Evolutionary conservation across 2,113 vertebrate species (phyloP).

Genomic region (Acanthisitta chloris): DNA sequence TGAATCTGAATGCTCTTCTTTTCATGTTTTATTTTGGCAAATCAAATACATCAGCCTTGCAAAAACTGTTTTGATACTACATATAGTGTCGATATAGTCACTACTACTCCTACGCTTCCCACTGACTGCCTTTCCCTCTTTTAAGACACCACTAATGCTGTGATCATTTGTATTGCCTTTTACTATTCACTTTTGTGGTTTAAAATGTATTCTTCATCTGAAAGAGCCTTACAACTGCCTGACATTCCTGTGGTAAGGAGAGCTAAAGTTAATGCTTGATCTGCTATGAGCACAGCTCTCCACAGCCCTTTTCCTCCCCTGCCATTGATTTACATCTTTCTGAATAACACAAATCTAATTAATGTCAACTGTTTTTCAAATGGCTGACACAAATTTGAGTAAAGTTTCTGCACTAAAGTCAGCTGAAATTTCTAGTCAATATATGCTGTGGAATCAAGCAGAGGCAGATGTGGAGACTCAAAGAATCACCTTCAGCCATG

Average conservation of each 20-base stretch:
- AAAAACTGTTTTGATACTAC: background rate
- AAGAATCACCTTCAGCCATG: background rate
- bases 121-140: background rate
- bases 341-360: background rate
- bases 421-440: background rate
- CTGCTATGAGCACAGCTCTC: background rate
- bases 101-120: background rate
- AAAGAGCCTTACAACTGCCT: background rate
- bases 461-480: background rate
- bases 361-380: background rate
- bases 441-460: background rate
- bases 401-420: background rate
- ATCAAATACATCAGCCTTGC: background rate
- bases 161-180: background rate
- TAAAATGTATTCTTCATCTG: background rate
- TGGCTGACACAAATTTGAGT: background rate
- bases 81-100: background rate
- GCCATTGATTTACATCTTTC: background rate
- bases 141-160: background rate
- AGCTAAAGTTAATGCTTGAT: background rate
- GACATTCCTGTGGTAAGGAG: background rate
- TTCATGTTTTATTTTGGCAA: background rate
- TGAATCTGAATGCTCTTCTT: background rate
- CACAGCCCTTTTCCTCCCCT: background rate
- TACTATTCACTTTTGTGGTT: background rate